A percentile compares a stretch with the other conserved stretches of the same genome.
phyloP scores from a whole-genome alignment of 2,888 invertebrate species.

The Marasmarcha lunaedactyla region DNA sequence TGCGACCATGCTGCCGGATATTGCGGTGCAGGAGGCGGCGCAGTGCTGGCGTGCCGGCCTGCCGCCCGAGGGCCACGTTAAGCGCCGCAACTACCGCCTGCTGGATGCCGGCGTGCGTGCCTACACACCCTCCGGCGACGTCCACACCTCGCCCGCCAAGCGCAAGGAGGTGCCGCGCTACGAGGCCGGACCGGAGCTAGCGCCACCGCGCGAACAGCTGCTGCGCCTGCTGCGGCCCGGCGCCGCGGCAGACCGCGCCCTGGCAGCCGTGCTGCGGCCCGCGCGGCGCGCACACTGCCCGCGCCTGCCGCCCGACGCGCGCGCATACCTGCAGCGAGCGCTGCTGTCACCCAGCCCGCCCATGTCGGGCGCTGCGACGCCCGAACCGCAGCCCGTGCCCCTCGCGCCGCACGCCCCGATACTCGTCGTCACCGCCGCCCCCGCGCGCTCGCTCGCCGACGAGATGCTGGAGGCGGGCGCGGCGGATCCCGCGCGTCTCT shows the following conservation, averaged over 20 bases:
- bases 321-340: conserved; percentile 48
- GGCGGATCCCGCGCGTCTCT: too few species aligned
- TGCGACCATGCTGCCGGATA: too few species aligned
- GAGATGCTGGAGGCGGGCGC: conserved; percentile 48
- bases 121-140: conserved; percentile 49
- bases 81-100: conserved; percentile 43
- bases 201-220: conserved; percentile 47
- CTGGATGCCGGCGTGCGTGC: conserved; percentile 44
- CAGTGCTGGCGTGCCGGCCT: conserved; percentile 33
- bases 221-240: conserved; percentile 49
- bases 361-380: conserved; percentile 20
- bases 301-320: conserved; percentile 52
- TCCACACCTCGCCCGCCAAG: conserved; percentile 41
- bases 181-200: conserved; percentile 38
- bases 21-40: conserved; percentile 19
- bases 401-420: conserved; percentile 29
- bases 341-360: conserved; percentile 31
- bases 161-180: conserved; percentile 46
- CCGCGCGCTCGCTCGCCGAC: conserved; percentile 38
- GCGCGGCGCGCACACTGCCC: conserved; percentile 42
- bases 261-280: conserved; percentile 55
- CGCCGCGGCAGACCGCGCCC: conserved; percentile 46
- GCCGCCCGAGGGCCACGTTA: conserved; percentile 49
- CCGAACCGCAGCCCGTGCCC: conserved; percentile 32
- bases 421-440: neutral